Base-by-base conservation (phyloP, 1,140 invertebrate species). In the Apis dorsata region DNA sequence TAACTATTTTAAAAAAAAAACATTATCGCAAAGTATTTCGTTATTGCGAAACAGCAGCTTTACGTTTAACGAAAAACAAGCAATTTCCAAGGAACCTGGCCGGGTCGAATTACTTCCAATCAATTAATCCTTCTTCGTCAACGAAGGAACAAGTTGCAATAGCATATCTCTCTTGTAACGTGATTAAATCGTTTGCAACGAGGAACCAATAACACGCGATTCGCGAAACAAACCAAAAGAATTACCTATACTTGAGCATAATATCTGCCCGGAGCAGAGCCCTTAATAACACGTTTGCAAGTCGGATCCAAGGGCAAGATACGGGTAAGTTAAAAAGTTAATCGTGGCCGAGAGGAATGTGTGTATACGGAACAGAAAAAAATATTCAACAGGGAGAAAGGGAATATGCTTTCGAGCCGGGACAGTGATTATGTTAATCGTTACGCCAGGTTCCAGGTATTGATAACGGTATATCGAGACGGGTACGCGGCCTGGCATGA, bases 381-480 rank as follows among this genome's bases (percentile, higher is more conserved):
- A 8, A 13, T 28, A 1, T 7, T 24, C 53, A 0, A 63, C 0
- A 15, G 24, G 17, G 55, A 55, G 12, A 4, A 17, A 55, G 53
- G 55, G 44, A 24, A 51, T 21, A 15, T 17, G 63, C 81, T 82
- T 57, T 71, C 71, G 59, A 34, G 34, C 68, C 79, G 78, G 62
- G 86, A 86, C 62, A 74, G 80, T 78, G 84, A 87, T 88, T 85
- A 69, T 76, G 79, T 79, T 79, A 85, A 74, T 85, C 65, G 75
- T 83, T 53, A 44, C 72, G 81, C 34, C 34, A 19, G 75, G 72
- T 88, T 86, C 86, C 78, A 73, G 55, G 81, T 88, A 84, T 86
- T 81, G 87, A 88, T 88, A 88, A 88, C 86, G 81, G 86, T 82
- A 85, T 62, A 66, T 21, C 44, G 83, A 71, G 55, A 75, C 53